A percentile compares a stretch with the other conserved stretches of the same genome.
Conservation (phyloP, 1,140 invertebrate genomes). For the Saccostrea glomerata region DNA sequence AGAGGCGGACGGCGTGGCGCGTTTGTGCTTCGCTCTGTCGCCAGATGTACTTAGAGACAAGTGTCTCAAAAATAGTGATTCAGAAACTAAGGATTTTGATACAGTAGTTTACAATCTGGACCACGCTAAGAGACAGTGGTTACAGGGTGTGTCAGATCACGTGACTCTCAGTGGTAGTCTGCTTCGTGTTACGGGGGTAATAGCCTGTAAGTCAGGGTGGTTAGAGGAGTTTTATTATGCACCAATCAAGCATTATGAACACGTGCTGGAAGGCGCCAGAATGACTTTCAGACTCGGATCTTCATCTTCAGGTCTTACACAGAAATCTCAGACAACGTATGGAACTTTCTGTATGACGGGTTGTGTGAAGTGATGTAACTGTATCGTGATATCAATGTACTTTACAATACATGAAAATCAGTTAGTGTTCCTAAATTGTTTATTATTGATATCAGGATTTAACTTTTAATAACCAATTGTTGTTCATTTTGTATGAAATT, state of each 20-base stretch:
- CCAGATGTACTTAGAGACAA: neutral
- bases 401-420: no score
- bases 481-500: no score
- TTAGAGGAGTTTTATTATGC: slow-evolving; percentile 6
- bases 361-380: neutral
- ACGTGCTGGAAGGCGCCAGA: slow-evolving; percentile 5
- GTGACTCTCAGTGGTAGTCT: neutral
- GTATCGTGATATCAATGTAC: no score
- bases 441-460: no score
- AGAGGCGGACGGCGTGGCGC: slow-evolving; percentile 1
- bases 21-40: neutral
- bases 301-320: neutral
- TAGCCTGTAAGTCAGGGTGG: neutral
- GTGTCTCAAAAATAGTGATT: neutral
- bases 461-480: no score
- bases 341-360: neutral
- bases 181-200: neutral
- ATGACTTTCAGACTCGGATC: slow-evolving; percentile 12
- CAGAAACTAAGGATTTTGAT: neutral
- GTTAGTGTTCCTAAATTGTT: no score
- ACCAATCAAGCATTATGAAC: slow-evolving; percentile 16
- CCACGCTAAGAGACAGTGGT: neutral
- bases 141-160: neutral
- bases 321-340: slow-evolving; percentile 6
- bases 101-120: neutral